A percentile compares a stretch with the other conserved stretches of the same genome.
Conservation (phyloP, 2,888 invertebrate genomes). For the Hartigia nigra region DNA sequence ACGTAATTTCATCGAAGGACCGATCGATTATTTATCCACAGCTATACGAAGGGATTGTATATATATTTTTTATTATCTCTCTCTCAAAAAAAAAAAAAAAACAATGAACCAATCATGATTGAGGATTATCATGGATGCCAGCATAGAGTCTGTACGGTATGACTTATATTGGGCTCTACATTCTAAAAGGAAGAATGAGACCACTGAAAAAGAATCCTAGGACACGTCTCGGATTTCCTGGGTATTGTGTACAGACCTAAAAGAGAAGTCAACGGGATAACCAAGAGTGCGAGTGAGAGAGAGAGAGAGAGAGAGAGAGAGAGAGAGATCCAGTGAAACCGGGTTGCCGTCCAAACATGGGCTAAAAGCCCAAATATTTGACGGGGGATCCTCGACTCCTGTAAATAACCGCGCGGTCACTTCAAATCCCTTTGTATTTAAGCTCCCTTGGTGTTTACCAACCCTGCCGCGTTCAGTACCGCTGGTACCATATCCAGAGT, state of each 20-base stretch:
- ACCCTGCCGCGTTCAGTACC: neutral
- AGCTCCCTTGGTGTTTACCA: conserved; percentile 5
- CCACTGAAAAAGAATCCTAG: neutral
- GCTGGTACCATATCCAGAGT: conserved; percentile 12
- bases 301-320: neutral
- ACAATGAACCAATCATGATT: neutral
- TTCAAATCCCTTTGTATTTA: conserved; percentile 35
- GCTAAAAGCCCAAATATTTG: conserved; percentile 64
- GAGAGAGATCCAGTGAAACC: neutral
- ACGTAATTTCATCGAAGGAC: neutral
- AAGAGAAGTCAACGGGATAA: neutral
- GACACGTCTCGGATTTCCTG: neutral
- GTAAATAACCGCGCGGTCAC: conserved; percentile 44
- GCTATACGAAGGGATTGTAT: neutral
- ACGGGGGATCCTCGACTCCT: conserved; percentile 46
- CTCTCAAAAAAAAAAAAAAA: too few relatives aligned
- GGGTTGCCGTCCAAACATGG: conserved; percentile 40
- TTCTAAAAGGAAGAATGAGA: neutral
- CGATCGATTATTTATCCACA: neutral
- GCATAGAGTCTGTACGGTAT: neutral
- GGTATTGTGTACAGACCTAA: neutral
- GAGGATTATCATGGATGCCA: neutral
- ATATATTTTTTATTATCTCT: too few relatives aligned
- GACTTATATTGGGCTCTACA: neutral
- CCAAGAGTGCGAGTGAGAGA: neutral